phyloP scores from a whole-genome alignment of 2,797 vertebrate genomes.

The Orestias chungarensis region DNA sequence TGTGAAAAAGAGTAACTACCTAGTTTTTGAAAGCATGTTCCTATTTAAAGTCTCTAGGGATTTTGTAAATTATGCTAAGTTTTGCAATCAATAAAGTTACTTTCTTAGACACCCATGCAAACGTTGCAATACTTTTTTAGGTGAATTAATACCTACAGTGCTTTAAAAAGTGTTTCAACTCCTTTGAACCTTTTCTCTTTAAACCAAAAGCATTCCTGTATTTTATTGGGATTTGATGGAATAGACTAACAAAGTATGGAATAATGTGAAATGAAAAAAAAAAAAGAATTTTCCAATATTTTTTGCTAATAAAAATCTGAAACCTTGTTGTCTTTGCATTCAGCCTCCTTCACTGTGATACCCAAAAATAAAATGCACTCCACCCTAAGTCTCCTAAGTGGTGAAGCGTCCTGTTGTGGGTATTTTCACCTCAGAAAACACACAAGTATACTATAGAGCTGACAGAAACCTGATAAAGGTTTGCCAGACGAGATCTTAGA shows the following conservation, averaged over 20 bases:
- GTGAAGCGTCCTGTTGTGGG: background rate
- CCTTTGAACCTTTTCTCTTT: background rate
- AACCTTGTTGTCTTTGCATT: background rate
- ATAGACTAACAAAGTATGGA: background rate
- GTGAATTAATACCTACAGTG: background rate
- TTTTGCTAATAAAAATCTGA: background rate
- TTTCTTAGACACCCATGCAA: conserved; percentile 30
- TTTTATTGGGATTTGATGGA: background rate
- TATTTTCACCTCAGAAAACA: background rate
- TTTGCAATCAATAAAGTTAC: conserved; percentile 76
- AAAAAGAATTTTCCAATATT: background rate
- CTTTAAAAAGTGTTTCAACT: background rate
- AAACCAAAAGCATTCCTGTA: background rate
- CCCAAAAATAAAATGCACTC: background rate
- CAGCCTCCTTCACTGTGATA: background rate
- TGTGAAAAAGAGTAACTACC: conserved; percentile 67
- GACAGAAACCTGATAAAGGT: background rate
- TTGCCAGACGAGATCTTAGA: background rate
- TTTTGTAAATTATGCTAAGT: conserved; percentile 74
- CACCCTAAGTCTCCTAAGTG: background rate
- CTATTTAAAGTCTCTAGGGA: conserved; percentile 75
- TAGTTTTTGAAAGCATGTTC: conserved; percentile 66
- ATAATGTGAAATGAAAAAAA: background rate
- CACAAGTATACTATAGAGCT: no score
- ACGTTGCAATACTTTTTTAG: background rate